Percentiles rank a stretch among this genome's conserved stretches.
These are phyloP conservation scores for Apoderus coryli DNA, from an alignment of 2,888 invertebrate species.

Conservation along the genomic window DNA sequence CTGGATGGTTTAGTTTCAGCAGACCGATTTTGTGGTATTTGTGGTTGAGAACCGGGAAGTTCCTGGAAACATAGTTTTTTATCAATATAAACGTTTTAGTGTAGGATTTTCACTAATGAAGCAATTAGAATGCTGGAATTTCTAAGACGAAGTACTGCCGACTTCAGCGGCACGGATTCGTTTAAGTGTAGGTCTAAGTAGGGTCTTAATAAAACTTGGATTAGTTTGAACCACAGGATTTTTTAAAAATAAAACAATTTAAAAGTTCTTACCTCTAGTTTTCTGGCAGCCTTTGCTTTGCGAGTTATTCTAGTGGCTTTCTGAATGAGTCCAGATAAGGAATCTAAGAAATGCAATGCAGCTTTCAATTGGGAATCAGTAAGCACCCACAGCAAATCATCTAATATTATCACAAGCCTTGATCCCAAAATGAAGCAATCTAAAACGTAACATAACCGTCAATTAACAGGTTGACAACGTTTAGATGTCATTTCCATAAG, in stretches of 20 bases:
- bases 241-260: constrained; percentile 9
- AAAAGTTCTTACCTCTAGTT: constrained; percentile 53
- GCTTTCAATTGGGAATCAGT: constrained; percentile 94
- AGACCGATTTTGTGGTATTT: constrained; percentile 43
- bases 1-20: constrained; percentile 34
- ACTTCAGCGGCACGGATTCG: too few relatives aligned
- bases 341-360: constrained; percentile 77
- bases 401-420: constrained; percentile 78
- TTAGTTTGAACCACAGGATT: too few relatives aligned
- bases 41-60: constrained; percentile 60
- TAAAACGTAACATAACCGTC: constrained; percentile 30
- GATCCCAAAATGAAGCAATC: constrained; percentile 92
- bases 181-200: too few relatives aligned
- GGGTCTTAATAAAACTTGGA: too few relatives aligned
- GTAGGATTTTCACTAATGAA: too few relatives aligned
- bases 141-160: too few relatives aligned
- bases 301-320: constrained; percentile 65
- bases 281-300: constrained; percentile 70
- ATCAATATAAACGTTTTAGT: too few relatives aligned
- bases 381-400: constrained; percentile 93
- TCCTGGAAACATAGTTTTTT: too few relatives aligned
- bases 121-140: too few relatives aligned
- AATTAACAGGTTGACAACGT: constrained; percentile 1
- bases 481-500: constrained; percentile 3
- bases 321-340: constrained; percentile 67